Percentiles rank a stretch among this genome's conserved stretches.
These are phyloP conservation scores for Euclidia mi DNA, from an alignment of 2,888 invertebrate genomes.

Conservation along the genomic window DNA sequence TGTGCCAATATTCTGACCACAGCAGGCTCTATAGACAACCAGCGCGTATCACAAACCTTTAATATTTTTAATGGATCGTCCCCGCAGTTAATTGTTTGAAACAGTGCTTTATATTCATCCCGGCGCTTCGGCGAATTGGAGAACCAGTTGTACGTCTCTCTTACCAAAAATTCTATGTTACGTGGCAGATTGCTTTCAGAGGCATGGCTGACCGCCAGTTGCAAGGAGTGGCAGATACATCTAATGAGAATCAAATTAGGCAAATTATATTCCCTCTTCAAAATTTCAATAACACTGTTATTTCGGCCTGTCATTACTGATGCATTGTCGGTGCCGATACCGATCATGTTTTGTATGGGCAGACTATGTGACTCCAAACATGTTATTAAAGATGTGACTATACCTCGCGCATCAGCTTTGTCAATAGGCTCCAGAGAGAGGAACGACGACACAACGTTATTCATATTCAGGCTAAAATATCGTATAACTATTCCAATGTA, in stretches of 20 bases:
- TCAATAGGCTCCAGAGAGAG: conserved; percentile 29
- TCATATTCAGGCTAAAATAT: conserved; percentile 27
- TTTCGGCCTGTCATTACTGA: conserved; percentile 61
- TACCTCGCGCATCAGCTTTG: conserved; percentile 39
- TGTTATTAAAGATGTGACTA: conserved; percentile 33
- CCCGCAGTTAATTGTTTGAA: conserved; percentile 54
- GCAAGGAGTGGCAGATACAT: conserved; percentile 1
- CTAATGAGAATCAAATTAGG: not conserved
- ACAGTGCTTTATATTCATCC: conserved; percentile 47
- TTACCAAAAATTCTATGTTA: conserved; percentile 1
- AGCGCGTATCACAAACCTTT: conserved; percentile 44
- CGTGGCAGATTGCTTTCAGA: not conserved
- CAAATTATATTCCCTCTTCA: conserved; percentile 41
- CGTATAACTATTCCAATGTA: conserved; percentile 25
- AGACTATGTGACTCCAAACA: conserved; percentile 31
- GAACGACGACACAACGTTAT: conserved; percentile 28
- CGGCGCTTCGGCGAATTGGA: not conserved
- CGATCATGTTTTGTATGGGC: conserved; percentile 48
- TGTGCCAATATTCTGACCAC: conserved; percentile 46
- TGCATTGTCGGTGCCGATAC: conserved; percentile 64
- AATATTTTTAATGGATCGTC: conserved; percentile 27
- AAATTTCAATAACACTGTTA: conserved; percentile 53
- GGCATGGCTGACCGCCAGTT: conserved; percentile 1
- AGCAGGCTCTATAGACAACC: conserved; percentile 60
- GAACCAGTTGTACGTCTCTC: conserved; percentile 2